Conservation (phyloP, 2,113 vertebrate species). For the Percopsis transmontana region DNA sequence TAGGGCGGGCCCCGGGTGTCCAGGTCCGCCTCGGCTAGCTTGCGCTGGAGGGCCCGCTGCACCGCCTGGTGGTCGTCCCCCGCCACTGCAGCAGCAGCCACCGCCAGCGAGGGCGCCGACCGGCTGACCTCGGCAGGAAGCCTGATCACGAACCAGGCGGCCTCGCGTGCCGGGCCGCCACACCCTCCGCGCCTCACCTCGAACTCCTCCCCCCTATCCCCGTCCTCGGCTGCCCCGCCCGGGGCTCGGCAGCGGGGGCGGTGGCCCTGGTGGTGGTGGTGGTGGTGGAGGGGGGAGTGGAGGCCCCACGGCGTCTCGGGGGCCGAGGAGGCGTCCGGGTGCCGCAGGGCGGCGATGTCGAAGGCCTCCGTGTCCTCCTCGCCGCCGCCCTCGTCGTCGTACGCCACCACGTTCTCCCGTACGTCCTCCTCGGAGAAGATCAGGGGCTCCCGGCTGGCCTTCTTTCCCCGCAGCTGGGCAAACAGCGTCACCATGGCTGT, state of each 20-base stretch:
- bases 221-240: too few species aligned
- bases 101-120: too few species aligned
- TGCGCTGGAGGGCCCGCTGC: slow-evolving; percentile 80
- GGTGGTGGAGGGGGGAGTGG: too few species aligned
- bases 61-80: slow-evolving; percentile 47
- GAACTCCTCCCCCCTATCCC: too few species aligned
- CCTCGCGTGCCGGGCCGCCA: too few species aligned
- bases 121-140: too few species aligned
- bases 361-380: slow-evolving; percentile 94
- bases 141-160: too few species aligned
- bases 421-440: slow-evolving; percentile 92
- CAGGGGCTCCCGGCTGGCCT: slow-evolving; percentile 87
- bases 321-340: slow-evolving; percentile 71
- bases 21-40: slow-evolving; percentile 85
- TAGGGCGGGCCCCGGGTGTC: slow-evolving; percentile 86
- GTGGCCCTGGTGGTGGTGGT: too few species aligned
- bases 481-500: slow-evolving; percentile 90
- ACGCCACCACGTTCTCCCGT: slow-evolving; percentile 89
- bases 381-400: slow-evolving; percentile 91
- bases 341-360: slow-evolving; percentile 87
- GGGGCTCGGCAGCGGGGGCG: too few species aligned
- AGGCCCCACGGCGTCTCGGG: too few species aligned
- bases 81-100: background rate
- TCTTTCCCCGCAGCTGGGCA: slow-evolving; percentile 84
- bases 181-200: too few species aligned